A percentile compares a stretch with the other conserved stretches of the same genome.
phyloP scores from a whole-genome alignment of 2,797 vertebrate species.

The Chaetophractus vellerosus region DNA sequence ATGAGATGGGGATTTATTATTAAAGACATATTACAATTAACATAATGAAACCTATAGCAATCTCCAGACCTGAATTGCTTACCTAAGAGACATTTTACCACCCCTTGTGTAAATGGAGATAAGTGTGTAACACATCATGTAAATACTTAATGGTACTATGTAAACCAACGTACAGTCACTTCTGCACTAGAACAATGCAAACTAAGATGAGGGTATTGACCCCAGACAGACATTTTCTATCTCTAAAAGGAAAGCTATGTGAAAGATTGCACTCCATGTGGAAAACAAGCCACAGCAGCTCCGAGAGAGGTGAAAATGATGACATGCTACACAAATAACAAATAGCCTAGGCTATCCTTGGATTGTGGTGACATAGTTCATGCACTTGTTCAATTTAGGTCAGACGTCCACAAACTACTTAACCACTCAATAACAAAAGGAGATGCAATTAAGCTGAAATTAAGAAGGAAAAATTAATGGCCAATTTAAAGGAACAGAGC shows the following conservation, averaged over 20 bases:
- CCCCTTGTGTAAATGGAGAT: background rate
- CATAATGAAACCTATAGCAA: background rate
- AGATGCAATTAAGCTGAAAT: slow-evolving; percentile 8
- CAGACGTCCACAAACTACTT: background rate
- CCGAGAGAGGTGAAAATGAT: background rate
- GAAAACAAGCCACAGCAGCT: background rate
- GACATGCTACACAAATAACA: background rate
- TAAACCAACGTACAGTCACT: slow-evolving; percentile 4
- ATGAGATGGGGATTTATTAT: background rate
- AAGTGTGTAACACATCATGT: background rate
- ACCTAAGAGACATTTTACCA: slow-evolving; percentile 47
- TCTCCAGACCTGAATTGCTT: slow-evolving; percentile 3
- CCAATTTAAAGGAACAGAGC: background rate
- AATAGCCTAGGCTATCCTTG: background rate
- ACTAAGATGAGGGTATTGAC: background rate
- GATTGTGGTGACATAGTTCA: background rate
- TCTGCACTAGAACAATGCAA: background rate
- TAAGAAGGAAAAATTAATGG: background rate
- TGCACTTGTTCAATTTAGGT: slow-evolving; percentile 40
- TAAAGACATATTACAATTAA: background rate
- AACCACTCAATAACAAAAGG: slow-evolving; percentile 30
- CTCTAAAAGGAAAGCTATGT: background rate
- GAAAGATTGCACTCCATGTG: background rate
- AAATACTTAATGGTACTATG: background rate
- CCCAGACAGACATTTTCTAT: background rate